These are phyloP conservation scores for Mormyrus lacerda DNA, from an alignment of 2,113 vertebrate genomes.

Conservation along the genomic window DNA sequence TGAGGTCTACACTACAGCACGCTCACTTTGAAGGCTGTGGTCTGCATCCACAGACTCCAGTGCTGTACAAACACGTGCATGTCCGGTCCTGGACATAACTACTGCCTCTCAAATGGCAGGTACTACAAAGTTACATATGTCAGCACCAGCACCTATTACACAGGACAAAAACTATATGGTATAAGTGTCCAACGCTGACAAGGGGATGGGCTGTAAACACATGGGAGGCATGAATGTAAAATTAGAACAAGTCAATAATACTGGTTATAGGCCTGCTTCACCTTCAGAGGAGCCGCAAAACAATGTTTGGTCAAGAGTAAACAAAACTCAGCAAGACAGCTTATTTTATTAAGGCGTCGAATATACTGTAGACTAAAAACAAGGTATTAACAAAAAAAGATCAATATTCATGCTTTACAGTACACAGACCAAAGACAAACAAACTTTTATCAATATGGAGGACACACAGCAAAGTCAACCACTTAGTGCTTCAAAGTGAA, in stretches of 20 bases:
- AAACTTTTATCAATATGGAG: background rate
- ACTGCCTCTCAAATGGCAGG: background rate
- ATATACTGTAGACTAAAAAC: background rate
- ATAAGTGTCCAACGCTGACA: no score
- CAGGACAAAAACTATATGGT: background rate
- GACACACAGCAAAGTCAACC: background rate
- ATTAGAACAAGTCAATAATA: conserved; percentile 26
- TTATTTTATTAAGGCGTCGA: background rate
- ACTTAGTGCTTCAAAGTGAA: background rate
- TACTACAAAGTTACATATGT: background rate
- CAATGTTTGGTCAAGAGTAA: background rate
- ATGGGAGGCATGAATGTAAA: conserved; percentile 4
- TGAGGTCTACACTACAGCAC: background rate
- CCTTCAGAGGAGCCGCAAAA: conserved; percentile 17
- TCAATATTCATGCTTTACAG: background rate
- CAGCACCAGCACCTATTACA: background rate
- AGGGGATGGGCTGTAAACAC: background rate
- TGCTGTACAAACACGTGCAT: background rate
- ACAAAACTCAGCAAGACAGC: background rate
- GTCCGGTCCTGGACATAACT: background rate
- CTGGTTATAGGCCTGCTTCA: conserved; percentile 21
- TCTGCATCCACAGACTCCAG: background rate
- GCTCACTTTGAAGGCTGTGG: background rate
- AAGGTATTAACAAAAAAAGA: background rate
- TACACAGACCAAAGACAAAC: background rate